Percentiles rank a stretch among this genome's conserved stretches.
phyloP scores from a whole-genome alignment of 2,113 vertebrate genomes.

The Neomonachus schauinslandi region DNA sequence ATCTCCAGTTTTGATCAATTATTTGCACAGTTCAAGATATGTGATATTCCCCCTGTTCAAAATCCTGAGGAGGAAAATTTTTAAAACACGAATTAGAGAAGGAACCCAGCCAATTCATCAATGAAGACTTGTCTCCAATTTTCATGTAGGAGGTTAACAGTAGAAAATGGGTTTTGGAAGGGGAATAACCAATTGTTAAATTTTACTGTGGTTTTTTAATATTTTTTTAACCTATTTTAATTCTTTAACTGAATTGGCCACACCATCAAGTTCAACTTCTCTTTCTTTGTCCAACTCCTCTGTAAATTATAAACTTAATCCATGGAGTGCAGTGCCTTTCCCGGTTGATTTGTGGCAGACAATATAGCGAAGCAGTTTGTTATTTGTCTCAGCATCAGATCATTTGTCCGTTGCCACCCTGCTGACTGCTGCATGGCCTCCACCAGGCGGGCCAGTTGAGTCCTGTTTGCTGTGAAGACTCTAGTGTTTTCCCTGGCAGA shows the following conservation, averaged over 20 bases:
- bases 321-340: not conserved
- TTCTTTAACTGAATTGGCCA: slow-evolving; percentile 28
- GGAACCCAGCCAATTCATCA: not conserved
- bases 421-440: not conserved
- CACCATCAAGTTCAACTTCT: not conserved
- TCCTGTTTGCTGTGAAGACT: not conserved
- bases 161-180: not conserved
- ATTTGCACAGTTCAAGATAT: not conserved
- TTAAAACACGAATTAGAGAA: not conserved
- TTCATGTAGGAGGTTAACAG: not conserved
- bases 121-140: not conserved
- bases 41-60: not conserved
- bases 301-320: not conserved
- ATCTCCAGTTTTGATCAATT: not conserved
- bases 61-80: not conserved
- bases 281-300: not conserved
- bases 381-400: not conserved
- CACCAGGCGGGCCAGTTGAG: not conserved
- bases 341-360: not conserved
- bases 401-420: not conserved
- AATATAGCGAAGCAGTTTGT: not conserved
- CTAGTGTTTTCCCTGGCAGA: slow-evolving; percentile 34
- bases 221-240: not conserved
- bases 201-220: slow-evolving; percentile 15
- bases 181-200: not conserved